phyloP scores from a whole-genome alignment of 2,113 vertebrate species.

The Setophaga kirtlandii region DNA sequence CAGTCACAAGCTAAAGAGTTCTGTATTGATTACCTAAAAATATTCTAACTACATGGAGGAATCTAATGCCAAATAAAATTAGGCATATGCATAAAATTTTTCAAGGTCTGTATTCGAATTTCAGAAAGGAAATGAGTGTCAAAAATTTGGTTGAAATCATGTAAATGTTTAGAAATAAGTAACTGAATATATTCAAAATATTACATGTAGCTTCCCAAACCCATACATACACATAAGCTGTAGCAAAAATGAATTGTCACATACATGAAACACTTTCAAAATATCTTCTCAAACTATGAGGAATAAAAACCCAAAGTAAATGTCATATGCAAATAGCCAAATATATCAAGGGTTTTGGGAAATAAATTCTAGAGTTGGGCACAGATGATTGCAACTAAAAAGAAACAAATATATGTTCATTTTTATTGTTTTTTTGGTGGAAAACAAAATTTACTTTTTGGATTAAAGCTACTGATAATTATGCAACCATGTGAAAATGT shows the following conservation, averaged over 20 bases:
- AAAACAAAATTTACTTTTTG: background rate
- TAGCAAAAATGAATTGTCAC: background rate
- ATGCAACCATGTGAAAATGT: background rate
- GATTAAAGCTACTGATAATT: background rate
- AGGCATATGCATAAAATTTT: background rate
- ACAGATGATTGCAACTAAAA: background rate
- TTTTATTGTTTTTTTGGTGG: background rate
- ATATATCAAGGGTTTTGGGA: background rate
- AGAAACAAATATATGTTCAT: background rate
- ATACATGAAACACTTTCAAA: background rate
- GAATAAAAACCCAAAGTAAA: background rate
- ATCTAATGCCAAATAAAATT: background rate
- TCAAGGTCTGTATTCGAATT: background rate
- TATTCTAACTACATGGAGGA: background rate
- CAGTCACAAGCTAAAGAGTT: background rate
- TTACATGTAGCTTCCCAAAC: background rate
- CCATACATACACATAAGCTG: background rate
- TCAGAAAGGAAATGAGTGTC: background rate
- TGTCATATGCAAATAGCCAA: background rate
- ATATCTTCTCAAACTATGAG: background rate
- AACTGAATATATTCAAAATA: conserved; percentile 2
- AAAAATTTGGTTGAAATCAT: background rate
- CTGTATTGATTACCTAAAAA: background rate
- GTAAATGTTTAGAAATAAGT: conserved; percentile 40
- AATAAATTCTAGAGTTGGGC: background rate